Percentiles rank a stretch among this genome's conserved stretches.
Conservation (phyloP, 2,113 vertebrate species). For the Alethe castanea region DNA sequence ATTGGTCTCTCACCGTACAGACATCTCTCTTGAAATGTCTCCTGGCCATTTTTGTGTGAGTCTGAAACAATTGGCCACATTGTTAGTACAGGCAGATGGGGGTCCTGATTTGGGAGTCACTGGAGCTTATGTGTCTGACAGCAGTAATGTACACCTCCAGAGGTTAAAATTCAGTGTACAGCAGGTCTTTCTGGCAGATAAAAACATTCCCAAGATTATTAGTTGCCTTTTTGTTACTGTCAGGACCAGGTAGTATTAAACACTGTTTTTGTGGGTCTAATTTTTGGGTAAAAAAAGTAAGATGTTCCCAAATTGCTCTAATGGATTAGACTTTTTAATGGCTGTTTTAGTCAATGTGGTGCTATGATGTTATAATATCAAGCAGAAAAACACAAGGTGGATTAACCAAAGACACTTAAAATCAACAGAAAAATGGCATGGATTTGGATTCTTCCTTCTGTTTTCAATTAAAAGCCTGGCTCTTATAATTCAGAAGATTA, state of each 20-base stretch:
- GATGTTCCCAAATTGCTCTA: background rate
- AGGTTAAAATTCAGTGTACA: background rate
- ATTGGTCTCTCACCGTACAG: fast-evolving
- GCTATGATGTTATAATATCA: background rate
- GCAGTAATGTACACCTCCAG: background rate
- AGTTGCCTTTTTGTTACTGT: background rate
- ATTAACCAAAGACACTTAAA: background rate
- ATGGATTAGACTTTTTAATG: background rate
- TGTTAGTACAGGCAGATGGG: background rate
- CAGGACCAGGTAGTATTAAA: background rate
- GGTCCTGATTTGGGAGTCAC: background rate
- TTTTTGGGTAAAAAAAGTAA: background rate
- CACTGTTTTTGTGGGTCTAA: background rate
- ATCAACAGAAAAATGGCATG: background rate
- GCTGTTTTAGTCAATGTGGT: background rate
- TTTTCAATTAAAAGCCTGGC: background rate
- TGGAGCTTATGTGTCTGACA: background rate
- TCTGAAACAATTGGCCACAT: background rate
- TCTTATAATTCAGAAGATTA: background rate
- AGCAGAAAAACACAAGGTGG: background rate
- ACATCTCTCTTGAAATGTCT: background rate
- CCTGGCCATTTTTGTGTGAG: background rate
- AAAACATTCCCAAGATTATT: background rate
- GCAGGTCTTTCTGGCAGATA: background rate
- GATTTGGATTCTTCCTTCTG: background rate